Evolutionary conservation across 2,797 vertebrate genomes (phyloP).

Genomic region (Coendou prehensilis): DNA sequence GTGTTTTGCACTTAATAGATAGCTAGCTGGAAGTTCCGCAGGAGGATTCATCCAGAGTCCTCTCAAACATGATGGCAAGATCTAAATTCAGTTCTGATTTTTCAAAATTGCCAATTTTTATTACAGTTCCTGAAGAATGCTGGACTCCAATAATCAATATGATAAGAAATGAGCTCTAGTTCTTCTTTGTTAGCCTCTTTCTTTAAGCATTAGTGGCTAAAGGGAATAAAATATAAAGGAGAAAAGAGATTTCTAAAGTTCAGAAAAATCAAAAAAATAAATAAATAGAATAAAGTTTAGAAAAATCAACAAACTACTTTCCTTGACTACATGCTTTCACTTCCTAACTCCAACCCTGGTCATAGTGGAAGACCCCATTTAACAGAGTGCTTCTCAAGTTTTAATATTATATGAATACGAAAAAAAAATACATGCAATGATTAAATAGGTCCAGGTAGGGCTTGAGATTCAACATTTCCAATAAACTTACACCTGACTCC

Average conservation of each 20-base stretch:
- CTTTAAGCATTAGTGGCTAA: conserved; percentile 55
- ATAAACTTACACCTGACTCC: neutral
- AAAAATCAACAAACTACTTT: neutral
- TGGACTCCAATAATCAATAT: conserved; percentile 66
- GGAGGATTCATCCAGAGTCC: conserved; percentile 55
- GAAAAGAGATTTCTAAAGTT: neutral
- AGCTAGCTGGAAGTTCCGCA: conserved; percentile 29
- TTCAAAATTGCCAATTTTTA: conserved; percentile 75
- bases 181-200: conserved; percentile 56
- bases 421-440: neutral
- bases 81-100: conserved; percentile 74
- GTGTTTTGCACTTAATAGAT: conserved; percentile 69
- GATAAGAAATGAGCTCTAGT: conserved; percentile 62
- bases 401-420: neutral
- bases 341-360: neutral
- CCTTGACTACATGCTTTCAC: neutral
- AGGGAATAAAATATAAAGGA: conserved; percentile 51
- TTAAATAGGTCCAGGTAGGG: neutral
- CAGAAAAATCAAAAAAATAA: neutral
- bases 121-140: conserved; percentile 67
- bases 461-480: conserved; percentile 47
- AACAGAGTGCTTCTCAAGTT: neutral
- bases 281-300: no score
- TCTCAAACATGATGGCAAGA: conserved; percentile 49
- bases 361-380: neutral